Evolutionary conservation across 2,797 vertebrate species (phyloP).

Genomic region (Rousettus madagascariensis): DNA sequence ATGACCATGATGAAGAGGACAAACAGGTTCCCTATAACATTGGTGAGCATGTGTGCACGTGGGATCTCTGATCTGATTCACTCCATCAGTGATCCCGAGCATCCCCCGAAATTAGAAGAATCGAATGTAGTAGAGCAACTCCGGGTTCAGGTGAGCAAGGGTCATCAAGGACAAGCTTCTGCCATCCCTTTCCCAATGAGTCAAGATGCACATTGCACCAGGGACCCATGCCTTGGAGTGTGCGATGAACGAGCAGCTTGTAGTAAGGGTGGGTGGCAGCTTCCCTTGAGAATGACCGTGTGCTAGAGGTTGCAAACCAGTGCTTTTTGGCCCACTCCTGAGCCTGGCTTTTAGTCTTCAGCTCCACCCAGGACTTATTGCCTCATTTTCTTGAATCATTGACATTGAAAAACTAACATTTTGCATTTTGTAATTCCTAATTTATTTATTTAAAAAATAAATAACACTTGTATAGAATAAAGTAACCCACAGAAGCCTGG

Average conservation of each 20-base stretch:
- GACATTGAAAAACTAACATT: constrained; percentile 16
- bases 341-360: not conserved
- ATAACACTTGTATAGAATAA: not conserved
- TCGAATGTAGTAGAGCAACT: not conserved
- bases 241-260: constrained; percentile 94
- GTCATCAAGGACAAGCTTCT: not conserved
- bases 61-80: not conserved
- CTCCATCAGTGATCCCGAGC: not conserved
- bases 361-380: not conserved
- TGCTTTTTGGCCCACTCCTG: constrained; percentile 87
- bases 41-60: too few relatives aligned
- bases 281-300: constrained; percentile 93
- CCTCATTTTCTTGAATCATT: constrained; percentile 40
- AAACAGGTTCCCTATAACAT: not conserved
- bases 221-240: constrained; percentile 93
- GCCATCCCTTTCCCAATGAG: not conserved
- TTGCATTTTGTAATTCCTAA: constrained; percentile 65
- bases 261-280: constrained; percentile 95
- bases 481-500: not conserved
- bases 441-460: constrained; percentile 38
- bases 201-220: constrained; percentile 92
- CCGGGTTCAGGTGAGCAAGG: not conserved
- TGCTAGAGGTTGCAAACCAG: constrained; percentile 95
- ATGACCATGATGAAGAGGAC: not conserved
- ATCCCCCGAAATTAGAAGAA: not conserved